Base-by-base conservation (phyloP, 2,888 invertebrate genomes). In the Gari tellinella region DNA sequence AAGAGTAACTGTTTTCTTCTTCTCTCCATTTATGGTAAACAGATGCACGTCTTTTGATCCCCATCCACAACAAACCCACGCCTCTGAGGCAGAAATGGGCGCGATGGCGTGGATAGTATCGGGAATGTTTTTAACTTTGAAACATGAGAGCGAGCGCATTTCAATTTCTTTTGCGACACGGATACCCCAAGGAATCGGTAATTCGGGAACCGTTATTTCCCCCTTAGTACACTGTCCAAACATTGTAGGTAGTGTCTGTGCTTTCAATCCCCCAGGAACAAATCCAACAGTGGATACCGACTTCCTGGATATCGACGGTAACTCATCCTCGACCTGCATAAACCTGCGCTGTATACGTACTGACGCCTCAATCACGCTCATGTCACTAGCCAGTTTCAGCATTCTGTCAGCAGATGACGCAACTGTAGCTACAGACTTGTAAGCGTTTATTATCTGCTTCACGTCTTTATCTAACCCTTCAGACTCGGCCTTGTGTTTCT, bases 101-200 rank as follows among this genome's bases (percentile, higher is more conserved):
- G 83, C 83, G 21, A 83, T 83, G 2, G 83, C 80, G 38, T 83
- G 83, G n/a, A 83, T 61, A 0, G 83, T 83, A 17, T 83, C 83
- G 12, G 66, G 66, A 26, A 51, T 41, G 26, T 77, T 67, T 23
- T 70, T 64, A 1, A 80, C 64, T 40, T 64, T 78, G 49, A 83
- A 82, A 25, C 64, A 72, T 14, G 57, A 74, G 26, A 83, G 41
- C 14, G 81, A 79, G 15, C 79, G 56, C 51, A 83, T 82, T 43
- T 83, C 82, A 61, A 82, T 79, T 7, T 80, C 73, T 23, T 81
- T 74, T 0, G 81, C 80, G 7, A 81, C 79, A 26, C 82, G 61
- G 12, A 83, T 77, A 12, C 83, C 83, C 83, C 83, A 83, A 3
- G 83, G 83, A 12, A 80, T 62, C 1, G 83, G 83, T 25, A 83